These are phyloP conservation scores for Buceros bicornis DNA, from an alignment of 2,797 vertebrate genomes.

Conservation along the genomic window DNA sequence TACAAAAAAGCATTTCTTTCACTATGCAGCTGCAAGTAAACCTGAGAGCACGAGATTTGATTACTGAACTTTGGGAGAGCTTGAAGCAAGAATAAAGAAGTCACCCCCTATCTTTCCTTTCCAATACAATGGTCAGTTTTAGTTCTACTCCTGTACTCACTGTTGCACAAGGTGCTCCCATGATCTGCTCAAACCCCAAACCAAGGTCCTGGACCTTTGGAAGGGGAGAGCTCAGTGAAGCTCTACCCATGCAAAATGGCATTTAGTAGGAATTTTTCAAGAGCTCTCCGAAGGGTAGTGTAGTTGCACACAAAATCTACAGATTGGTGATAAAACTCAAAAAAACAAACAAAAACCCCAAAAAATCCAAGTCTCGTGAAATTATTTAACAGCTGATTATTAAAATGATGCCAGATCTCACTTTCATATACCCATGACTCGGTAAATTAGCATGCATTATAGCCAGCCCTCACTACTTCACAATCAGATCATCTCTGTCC, in stretches of 20 bases:
- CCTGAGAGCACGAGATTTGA: neutral
- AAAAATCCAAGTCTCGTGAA: neutral
- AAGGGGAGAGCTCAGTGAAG: neutral
- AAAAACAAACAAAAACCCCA: neutral
- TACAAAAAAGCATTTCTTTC: neutral
- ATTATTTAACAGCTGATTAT: neutral
- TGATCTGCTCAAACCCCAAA: neutral
- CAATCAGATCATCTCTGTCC: neutral
- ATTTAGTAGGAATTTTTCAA: neutral
- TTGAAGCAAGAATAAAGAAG: neutral
- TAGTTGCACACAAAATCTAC: neutral
- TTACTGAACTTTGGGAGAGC: neutral
- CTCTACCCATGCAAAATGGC: neutral
- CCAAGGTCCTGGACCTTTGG: neutral
- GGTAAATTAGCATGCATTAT: neutral
- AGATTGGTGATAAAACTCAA: neutral
- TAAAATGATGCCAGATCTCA: neutral
- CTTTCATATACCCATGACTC: neutral
- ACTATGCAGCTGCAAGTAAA: neutral
- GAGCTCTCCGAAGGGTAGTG: neutral
- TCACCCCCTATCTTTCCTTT: neutral
- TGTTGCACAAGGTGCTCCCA: neutral
- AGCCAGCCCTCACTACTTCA: neutral
- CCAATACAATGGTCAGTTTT: accelerated
- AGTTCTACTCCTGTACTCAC: neutral